Evolutionary conservation across 2,113 vertebrate species (phyloP).

Genomic region (Solea senegalensis): DNA sequence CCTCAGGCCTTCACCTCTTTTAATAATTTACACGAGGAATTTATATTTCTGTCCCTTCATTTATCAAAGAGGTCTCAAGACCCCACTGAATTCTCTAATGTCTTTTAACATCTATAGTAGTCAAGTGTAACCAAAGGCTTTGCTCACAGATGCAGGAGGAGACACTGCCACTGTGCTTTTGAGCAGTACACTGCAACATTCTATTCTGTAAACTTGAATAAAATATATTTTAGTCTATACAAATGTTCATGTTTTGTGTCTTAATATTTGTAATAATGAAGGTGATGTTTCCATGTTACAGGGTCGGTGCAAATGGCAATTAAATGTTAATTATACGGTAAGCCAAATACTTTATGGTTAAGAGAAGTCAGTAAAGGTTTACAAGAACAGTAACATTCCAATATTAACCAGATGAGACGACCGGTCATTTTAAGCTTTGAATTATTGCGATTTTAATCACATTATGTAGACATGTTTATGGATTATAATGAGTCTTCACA

Average conservation of each 20-base stretch:
- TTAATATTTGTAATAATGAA: background rate
- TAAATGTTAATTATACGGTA: no score
- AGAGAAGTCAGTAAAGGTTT: no score
- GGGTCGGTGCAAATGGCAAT: background rate
- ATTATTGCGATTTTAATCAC: no score
- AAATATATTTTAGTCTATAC: conserved; percentile 55
- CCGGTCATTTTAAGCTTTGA: no score
- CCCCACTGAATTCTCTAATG: background rate
- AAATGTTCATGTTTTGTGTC: background rate
- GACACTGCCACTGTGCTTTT: no score
- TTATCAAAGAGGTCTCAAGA: background rate
- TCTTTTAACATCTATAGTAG: background rate
- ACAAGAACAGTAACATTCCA: no score
- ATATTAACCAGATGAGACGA: no score
- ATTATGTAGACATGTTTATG: no score
- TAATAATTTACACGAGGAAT: background rate
- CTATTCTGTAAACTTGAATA: conserved; percentile 24
- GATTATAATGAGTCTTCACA: no score
- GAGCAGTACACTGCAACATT: background rate
- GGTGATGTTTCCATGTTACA: background rate
- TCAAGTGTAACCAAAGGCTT: no score
- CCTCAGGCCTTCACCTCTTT: background rate
- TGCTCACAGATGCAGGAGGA: no score
- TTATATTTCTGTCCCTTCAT: background rate
- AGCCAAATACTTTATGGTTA: no score